phyloP scores from a whole-genome alignment of 2,888 invertebrate genomes.

The Lamellibrachia columna region DNA sequence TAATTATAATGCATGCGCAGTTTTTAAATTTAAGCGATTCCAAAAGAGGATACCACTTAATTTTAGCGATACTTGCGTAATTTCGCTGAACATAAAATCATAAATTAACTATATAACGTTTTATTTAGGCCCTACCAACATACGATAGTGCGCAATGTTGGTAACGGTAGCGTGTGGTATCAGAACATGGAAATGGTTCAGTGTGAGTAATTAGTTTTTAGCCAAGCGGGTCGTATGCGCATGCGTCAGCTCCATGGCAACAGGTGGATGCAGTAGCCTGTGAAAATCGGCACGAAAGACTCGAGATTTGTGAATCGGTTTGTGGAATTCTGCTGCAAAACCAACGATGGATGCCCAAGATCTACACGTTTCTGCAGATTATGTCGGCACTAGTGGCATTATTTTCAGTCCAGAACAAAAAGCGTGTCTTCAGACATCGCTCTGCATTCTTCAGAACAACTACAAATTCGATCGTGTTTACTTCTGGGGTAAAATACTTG shows the following conservation, averaged over 20 bases:
- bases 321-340: neutral
- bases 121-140: too few relatives aligned
- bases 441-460: constrained; percentile 82
- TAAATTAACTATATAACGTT: too few relatives aligned
- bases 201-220: neutral
- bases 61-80: too few relatives aligned
- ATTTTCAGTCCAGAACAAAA: constrained; percentile 79
- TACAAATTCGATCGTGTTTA: constrained; percentile 84
- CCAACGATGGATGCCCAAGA: constrained; percentile 70
- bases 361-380: constrained; percentile 70
- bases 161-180: neutral
- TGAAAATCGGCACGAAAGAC: neutral
- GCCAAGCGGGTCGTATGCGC: neutral
- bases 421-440: constrained; percentile 76
- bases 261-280: neutral
- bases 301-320: neutral
- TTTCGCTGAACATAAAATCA: too few relatives aligned
- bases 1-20: too few relatives aligned
- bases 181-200: neutral
- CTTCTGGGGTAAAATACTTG: constrained; percentile 88
- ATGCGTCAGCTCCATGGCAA: constrained; percentile 16
- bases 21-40: too few relatives aligned
- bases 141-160: neutral
- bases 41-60: too few relatives aligned
- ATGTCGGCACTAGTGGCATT: constrained; percentile 74